Conservation (phyloP, 2,888 invertebrate species). For the Amphimallon solstitiale region DNA sequence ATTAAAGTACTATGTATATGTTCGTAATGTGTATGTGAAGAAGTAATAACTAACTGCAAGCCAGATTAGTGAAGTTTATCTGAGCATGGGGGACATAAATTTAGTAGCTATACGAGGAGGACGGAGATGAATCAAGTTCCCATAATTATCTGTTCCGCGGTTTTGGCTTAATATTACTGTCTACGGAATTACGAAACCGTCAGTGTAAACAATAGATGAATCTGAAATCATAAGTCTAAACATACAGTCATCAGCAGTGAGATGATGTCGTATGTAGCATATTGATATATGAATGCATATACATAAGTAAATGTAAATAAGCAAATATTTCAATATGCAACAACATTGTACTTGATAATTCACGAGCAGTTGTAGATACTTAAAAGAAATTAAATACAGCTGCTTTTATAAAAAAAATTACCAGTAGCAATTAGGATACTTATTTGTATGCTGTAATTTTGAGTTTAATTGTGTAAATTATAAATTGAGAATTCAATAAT, state of each 20-base stretch:
- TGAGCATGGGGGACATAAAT: background rate
- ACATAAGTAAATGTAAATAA: background rate
- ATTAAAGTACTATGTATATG: constrained; percentile 1
- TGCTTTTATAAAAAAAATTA: no score
- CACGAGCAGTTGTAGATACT: no score
- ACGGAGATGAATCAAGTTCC: constrained; percentile 6
- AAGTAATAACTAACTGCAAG: constrained; percentile 11
- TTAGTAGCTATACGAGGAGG: background rate
- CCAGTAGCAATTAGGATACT: no score
- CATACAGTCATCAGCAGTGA: constrained; percentile 13
- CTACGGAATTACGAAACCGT: constrained; percentile 11
- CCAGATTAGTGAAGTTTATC: constrained; percentile 8
- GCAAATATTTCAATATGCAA: no score
- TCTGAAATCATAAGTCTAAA: constrained; percentile 20
- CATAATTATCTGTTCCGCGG: constrained; percentile 22
- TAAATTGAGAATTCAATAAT: no score
- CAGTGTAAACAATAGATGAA: constrained; percentile 18
- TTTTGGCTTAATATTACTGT: background rate
- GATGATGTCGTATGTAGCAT: background rate
- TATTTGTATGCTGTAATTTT: no score
- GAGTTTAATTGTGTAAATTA: no score
- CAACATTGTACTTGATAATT: no score
- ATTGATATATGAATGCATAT: background rate
- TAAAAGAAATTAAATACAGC: no score
- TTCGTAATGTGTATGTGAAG: background rate